Percentiles rank a stretch among this genome's conserved stretches.
phyloP scores from a whole-genome alignment of 2,113 vertebrate genomes.

The Paraplagusia blochii region DNA sequence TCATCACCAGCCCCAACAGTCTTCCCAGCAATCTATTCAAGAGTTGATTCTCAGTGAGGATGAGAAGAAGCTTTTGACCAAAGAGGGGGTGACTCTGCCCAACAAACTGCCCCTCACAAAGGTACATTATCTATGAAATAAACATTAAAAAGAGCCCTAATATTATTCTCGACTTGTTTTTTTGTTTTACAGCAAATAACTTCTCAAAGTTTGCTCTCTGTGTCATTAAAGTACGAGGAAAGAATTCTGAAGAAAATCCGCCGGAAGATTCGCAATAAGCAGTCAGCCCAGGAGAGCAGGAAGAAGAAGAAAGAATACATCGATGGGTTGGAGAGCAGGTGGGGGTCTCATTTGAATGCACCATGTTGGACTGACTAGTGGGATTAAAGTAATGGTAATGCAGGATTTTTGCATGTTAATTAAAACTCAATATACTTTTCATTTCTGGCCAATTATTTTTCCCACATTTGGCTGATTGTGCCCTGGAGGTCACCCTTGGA shows the following conservation, averaged over 20 bases:
- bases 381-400: background rate
- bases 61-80: constrained; percentile 89
- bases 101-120: constrained; percentile 92
- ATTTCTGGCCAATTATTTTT: background rate
- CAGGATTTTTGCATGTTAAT: background rate
- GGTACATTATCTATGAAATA: constrained; percentile 62
- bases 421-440: background rate
- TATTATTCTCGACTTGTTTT: no score
- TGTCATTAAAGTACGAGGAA: constrained; percentile 85
- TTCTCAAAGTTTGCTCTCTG: background rate
- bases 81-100: constrained; percentile 88
- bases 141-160: background rate
- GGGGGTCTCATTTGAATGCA: background rate
- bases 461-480: background rate
- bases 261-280: constrained; percentile 95
- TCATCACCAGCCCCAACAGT: constrained; percentile 58
- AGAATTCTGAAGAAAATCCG: constrained; percentile 94
- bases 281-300: constrained; percentile 93
- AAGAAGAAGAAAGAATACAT: constrained; percentile 98
- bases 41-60: constrained; percentile 91
- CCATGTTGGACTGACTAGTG: background rate
- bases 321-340: constrained; percentile 90
- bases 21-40: constrained; percentile 74
- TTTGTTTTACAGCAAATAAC: no score
- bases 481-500: background rate